Conservation (phyloP, 2,888 invertebrate genomes). For the Rhimphoctona megacephalus region DNA sequence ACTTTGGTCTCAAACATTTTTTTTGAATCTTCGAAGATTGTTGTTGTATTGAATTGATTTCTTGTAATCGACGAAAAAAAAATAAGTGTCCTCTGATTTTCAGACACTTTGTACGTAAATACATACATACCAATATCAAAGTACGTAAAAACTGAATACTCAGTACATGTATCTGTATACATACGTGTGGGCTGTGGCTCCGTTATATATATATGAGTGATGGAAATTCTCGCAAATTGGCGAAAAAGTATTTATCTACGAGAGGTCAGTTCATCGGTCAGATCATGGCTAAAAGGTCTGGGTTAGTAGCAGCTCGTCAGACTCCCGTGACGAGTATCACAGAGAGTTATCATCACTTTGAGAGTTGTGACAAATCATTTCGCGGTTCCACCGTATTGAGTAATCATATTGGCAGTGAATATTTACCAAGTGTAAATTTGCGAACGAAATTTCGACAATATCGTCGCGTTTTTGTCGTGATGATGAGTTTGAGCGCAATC, state of each 20-base stretch:
- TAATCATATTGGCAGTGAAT: not conserved
- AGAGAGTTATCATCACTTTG: not conserved
- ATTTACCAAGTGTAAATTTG: not conserved
- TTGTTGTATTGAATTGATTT: not conserved
- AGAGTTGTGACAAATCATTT: conserved; percentile 9
- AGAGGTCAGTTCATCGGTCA: conserved; percentile 60
- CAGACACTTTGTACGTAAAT: not conserved
- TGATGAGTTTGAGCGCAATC: conserved; percentile 29
- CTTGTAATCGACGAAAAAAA: not conserved
- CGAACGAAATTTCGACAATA: conserved; percentile 4
- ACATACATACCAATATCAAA: not conserved
- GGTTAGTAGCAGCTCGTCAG: conserved; percentile 52
- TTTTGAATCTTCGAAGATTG: not conserved
- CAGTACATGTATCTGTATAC: not conserved
- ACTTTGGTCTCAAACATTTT: not conserved
- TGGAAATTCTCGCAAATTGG: conserved; percentile 41
- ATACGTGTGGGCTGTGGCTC: not conserved
- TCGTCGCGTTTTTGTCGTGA: not conserved
- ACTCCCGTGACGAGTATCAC: conserved; percentile 37
- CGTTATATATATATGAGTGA: not conserved
- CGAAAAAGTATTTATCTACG: conserved; percentile 59
- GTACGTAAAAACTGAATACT: not conserved
- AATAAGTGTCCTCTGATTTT: not conserved
- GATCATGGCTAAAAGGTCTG: conserved; percentile 46
- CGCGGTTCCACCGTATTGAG: not conserved